Percentiles rank a stretch among this genome's conserved stretches.
These are phyloP conservation scores for Nothoprocta pentlandii DNA, from an alignment of 2,113 vertebrate species.

Conservation along the genomic window DNA sequence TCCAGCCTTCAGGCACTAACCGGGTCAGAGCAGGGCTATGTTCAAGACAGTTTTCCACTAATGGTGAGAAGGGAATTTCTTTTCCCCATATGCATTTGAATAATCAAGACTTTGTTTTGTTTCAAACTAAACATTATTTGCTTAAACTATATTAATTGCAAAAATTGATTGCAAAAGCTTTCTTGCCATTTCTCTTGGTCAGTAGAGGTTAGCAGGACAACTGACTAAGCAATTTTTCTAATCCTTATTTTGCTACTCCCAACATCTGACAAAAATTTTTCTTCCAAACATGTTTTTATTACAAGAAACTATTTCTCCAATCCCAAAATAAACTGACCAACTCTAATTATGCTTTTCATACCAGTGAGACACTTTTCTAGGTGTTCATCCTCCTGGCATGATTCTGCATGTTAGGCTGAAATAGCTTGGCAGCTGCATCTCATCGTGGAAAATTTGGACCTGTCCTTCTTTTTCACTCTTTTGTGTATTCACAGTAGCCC, in stretches of 20 bases:
- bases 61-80: neutral
- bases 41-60: neutral
- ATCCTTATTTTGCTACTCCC: neutral
- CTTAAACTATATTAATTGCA: neutral
- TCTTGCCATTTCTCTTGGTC: neutral
- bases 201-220: neutral
- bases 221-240: neutral
- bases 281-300: neutral
- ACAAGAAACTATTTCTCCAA: accelerated
- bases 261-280: neutral
- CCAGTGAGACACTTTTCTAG: neutral
- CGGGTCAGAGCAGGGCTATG: neutral
- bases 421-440: neutral
- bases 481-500: neutral
- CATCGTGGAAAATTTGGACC: neutral
- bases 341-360: neutral
- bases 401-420: neutral
- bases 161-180: neutral
- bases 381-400: neutral
- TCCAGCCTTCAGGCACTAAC: neutral
- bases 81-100: neutral
- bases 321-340: neutral
- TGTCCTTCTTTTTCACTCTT: neutral
- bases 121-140: neutral
- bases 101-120: neutral